These are phyloP conservation scores for Hypothenemus hampei DNA, from an alignment of 1,140 invertebrate genomes.

Conservation along the genomic window DNA sequence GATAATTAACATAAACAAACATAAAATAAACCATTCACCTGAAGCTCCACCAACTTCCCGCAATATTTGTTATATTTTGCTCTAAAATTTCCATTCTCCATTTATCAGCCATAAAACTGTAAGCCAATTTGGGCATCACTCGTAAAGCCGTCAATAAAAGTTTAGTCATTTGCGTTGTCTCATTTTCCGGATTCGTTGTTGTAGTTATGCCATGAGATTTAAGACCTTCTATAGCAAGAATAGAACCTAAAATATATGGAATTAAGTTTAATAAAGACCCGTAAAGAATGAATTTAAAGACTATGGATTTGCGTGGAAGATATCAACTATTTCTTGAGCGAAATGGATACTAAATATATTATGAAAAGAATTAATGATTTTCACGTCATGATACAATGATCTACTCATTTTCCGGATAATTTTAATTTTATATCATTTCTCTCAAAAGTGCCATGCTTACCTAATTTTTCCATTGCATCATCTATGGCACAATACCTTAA, in stretches of 20 bases:
- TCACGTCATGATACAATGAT: not conserved
- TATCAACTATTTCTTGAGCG: too few relatives aligned
- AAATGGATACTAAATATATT: too few relatives aligned
- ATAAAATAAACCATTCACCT: conserved; percentile 40
- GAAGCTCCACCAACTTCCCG: conserved; percentile 47
- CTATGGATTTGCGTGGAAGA: too few relatives aligned
- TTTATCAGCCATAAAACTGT: conserved; percentile 54
- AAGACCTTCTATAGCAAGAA: conserved; percentile 46
- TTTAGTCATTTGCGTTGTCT: conserved; percentile 40
- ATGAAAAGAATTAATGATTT: not conserved
- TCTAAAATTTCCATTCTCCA: conserved; percentile 55
- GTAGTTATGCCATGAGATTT: conserved; percentile 24
- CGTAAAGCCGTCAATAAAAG: conserved; percentile 50
- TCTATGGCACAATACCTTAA: conserved; percentile 45
- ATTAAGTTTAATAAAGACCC: too few relatives aligned
- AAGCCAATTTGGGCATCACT: conserved; percentile 53
- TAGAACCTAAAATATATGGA: conserved; percentile 43
- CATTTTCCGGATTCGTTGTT: conserved; percentile 6
- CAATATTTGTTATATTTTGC: conserved; percentile 43
- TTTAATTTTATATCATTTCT: not conserved
- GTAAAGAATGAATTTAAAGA: too few relatives aligned
- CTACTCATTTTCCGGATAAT: not conserved
- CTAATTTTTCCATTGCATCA: conserved; percentile 48
- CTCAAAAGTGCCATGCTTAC: too few relatives aligned
- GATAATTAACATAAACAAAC: not conserved